Base-by-base conservation (phyloP, 2,113 vertebrate species). In the Chloroceryle aenea region DNA sequence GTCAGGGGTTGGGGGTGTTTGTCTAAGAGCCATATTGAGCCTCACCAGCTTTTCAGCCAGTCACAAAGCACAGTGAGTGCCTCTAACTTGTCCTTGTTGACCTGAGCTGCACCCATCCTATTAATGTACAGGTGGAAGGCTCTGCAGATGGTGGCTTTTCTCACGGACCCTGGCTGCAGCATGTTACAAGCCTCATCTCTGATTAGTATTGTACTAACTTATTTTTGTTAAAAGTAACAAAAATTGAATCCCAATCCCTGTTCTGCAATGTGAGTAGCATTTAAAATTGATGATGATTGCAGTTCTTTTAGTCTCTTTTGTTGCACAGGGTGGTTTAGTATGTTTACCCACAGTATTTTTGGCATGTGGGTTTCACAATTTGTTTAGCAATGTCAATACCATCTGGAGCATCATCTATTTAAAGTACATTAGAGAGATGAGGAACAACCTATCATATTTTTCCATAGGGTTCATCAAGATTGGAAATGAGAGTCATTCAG, bases 291-390 rank as follows among this genome's bases (percentile, higher is more conserved):
- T 96, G 94, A 94, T 96, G 90, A 94, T 95, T 97, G 95, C 95
- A 89, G 95, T 96, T 94, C 94, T 96, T 96, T 93, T 95, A 96
- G 96, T 89, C 81, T 97, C 95, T 92, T 96, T 96, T 96, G 96
- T 97, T 97, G 92, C 93, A 63, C 20, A 64, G 96, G 96, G 93
- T 96, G 88, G 96, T 92, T 97, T 93, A 94, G 96, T 94, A 87
- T 97, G 97, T 97, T 97, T 97, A 96, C 95, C 96, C 94, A 96
- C 96, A 97, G 96, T 97, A 94, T 97, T 97, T 97, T 96, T 97
- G 97, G 95, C 96, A 97, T 96, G 97, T 93, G 97, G 92, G 80
- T 95, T 96, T 97, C 95, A 96, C 96, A 97, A 97, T 97, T 96
- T 96, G 97, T 96, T 97, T 97, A 96, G 95, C 96, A 94, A 74